phyloP scores from a whole-genome alignment of 2,113 vertebrate genomes.

The Rostratula benghalensis region DNA sequence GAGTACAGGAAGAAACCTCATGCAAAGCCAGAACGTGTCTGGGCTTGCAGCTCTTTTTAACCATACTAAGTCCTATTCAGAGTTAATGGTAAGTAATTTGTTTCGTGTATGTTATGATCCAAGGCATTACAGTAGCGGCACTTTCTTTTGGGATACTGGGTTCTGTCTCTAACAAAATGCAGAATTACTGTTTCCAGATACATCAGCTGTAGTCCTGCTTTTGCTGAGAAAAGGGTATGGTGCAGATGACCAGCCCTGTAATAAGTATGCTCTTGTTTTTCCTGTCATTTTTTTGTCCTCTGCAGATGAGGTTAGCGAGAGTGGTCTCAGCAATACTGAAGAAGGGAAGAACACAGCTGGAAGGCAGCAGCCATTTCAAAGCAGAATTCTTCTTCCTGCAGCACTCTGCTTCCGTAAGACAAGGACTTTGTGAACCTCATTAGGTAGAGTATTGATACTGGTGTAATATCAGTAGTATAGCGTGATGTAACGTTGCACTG shows the following conservation, averaged over 20 bases:
- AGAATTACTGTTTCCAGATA: background rate
- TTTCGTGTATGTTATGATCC: background rate
- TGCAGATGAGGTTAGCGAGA: background rate
- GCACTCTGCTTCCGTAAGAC: background rate
- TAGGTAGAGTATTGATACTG: constrained; percentile 15
- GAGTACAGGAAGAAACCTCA: background rate
- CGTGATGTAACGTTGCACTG: background rate
- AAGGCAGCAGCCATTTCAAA: background rate
- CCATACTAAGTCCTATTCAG: background rate
- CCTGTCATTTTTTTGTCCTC: background rate
- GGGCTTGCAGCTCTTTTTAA: background rate
- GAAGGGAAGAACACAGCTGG: background rate
- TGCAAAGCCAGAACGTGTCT: background rate
- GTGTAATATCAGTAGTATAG: background rate
- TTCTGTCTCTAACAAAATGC: background rate
- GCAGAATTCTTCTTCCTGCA: background rate
- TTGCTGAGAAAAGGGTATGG: background rate
- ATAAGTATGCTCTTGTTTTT: background rate
- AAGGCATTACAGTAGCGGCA: background rate
- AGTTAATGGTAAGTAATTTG: constrained; percentile 4
- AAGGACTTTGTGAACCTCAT: background rate
- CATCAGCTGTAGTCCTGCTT: background rate
- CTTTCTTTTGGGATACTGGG: background rate
- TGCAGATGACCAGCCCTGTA: background rate
- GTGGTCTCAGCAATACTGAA: background rate